Percentiles rank a stretch among this genome's conserved stretches.
These are phyloP conservation scores for Loripinus fragilis DNA, from an alignment of 2,888 invertebrate genomes.

Conservation along the genomic window DNA sequence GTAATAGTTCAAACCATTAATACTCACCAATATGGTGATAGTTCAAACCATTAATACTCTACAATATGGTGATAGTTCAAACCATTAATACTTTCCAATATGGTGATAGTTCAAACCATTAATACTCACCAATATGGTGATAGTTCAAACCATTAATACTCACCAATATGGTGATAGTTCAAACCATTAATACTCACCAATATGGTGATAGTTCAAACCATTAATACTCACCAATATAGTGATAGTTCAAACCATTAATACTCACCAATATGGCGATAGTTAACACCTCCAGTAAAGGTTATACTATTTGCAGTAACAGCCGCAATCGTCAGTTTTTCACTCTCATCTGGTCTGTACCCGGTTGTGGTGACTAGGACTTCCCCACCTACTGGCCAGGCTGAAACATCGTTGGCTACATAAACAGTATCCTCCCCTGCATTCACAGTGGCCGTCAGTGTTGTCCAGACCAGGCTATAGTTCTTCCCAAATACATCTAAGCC, in stretches of 20 bases:
- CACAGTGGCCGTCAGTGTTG: conserved; percentile 31
- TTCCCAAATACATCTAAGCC: conserved; percentile 71
- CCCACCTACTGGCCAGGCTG: conserved; percentile 59
- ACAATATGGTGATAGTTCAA: too few species aligned
- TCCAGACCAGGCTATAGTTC: conserved; percentile 26
- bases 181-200: too few species aligned
- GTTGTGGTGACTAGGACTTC: conserved; percentile 78
- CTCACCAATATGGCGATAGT: not conserved
- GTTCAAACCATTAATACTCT: too few species aligned
- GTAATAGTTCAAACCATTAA: too few species aligned
- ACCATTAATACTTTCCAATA: too few species aligned
- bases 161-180: too few species aligned
- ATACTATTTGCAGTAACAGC: not conserved
- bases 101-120: too few species aligned
- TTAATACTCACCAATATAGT: too few species aligned
- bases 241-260: conserved; percentile 43
- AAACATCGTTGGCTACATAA: conserved; percentile 30
- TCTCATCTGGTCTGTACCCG: conserved; percentile 67
- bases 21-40: too few species aligned
- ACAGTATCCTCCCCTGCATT: conserved; percentile 9
- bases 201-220: too few species aligned
- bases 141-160: too few species aligned
- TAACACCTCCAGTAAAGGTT: not conserved
- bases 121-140: too few species aligned
- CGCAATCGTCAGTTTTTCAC: conserved; percentile 67